A percentile compares a stretch with the other conserved stretches of the same genome.
Evolutionary conservation across 2,113 vertebrate genomes (phyloP).

Genomic region (Pogona vitticeps): DNA sequence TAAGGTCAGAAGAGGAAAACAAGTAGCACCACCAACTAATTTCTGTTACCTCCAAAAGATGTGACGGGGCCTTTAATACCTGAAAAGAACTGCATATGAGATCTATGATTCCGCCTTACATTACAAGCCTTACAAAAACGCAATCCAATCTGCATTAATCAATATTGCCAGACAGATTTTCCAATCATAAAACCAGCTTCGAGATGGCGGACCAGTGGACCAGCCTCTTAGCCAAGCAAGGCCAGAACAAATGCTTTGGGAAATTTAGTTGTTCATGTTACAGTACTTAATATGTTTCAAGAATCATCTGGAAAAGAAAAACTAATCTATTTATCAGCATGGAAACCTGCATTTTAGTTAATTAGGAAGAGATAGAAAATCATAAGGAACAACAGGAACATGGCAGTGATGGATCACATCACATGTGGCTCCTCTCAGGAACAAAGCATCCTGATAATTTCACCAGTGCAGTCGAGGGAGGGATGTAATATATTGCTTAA

Average conservation of each 20-base stretch:
- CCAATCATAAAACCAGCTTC: not conserved
- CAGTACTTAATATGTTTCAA: not conserved
- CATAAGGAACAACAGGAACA: conserved; percentile 33
- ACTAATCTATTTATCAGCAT: accelerated
- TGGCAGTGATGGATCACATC: not conserved
- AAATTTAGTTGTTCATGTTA: not conserved
- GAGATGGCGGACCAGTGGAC: not conserved
- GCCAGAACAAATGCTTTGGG: not conserved
- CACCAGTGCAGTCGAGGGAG: not conserved
- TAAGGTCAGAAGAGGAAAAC: not conserved
- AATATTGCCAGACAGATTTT: not conserved
- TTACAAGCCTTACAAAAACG: too few species aligned
- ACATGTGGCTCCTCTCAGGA: not conserved
- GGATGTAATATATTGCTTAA: not conserved
- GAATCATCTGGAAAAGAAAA: not conserved
- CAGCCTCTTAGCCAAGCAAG: not conserved
- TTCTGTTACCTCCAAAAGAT: too few species aligned
- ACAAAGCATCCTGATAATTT: not conserved
- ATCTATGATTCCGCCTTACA: not conserved
- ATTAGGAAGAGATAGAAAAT: not conserved
- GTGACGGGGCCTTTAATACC: not conserved
- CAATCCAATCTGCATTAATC: not conserved
- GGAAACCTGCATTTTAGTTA: not conserved
- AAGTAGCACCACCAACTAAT: not conserved
- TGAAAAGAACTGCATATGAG: not conserved